Percentiles rank a stretch among this genome's conserved stretches.
Conservation (phyloP, 2,113 vertebrate genomes). For the Amazona vittata region DNA sequence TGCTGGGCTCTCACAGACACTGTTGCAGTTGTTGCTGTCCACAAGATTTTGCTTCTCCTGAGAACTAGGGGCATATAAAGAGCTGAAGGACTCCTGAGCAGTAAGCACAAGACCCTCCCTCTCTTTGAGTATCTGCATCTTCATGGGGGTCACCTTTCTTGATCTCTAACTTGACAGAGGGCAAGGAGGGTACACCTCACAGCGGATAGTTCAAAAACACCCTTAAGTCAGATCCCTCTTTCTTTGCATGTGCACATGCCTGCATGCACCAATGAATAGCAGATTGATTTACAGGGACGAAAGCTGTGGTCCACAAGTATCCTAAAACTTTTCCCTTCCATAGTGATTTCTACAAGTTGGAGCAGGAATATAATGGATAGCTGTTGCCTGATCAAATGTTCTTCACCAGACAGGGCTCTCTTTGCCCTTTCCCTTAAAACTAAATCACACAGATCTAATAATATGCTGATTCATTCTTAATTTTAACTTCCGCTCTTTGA, state of each 20-base stretch:
- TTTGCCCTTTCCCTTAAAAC: neutral
- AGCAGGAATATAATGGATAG: neutral
- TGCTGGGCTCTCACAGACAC: neutral
- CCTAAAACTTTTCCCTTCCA: neutral
- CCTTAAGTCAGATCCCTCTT: neutral
- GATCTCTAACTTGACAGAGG: neutral
- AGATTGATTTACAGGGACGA: neutral
- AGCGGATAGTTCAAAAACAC: neutral
- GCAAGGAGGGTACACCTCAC: neutral
- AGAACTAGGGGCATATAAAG: neutral
- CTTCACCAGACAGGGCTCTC: neutral
- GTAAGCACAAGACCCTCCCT: neutral
- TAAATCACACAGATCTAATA: neutral
- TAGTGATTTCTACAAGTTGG: neutral
- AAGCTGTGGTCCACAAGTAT: neutral
- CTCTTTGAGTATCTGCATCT: fast-evolving
- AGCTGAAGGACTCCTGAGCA: neutral
- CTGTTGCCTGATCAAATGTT: neutral
- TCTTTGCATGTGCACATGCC: neutral
- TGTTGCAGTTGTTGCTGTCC: neutral
- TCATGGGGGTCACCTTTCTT: fast-evolving
- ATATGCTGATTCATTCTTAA: neutral
- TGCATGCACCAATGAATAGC: neutral
- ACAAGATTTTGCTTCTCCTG: neutral
- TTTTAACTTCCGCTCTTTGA: neutral